Base-by-base conservation (phyloP, 2,888 invertebrate genomes). In the Trachelus iudaicus region DNA sequence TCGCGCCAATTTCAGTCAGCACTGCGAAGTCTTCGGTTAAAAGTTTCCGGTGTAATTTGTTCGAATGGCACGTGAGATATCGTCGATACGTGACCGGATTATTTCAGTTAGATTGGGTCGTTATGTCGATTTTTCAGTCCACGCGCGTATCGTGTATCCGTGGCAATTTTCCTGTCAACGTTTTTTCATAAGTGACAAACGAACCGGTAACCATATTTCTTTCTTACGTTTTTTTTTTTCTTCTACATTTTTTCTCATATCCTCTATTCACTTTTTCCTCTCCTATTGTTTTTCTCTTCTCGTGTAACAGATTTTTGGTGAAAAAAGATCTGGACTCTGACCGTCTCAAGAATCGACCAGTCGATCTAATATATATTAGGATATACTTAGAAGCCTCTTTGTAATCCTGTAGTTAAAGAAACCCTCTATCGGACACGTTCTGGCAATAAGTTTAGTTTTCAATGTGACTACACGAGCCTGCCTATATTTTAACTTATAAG, bases 341-440 rank as follows among this genome's bases (percentile, higher is more conserved):
- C 82, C 82, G 77, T 84, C 84, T 86, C 83, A 86, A 83, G 82
- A 81, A 82, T 83, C 82, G 85, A 83, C 85, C 81, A 83, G 83
- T 87, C 86, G 86, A 88, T 88, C 84, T 87, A 83, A 84, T 85
- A 71, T 71, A 86, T 23, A 56, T 56, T 56, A 56, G 56, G 23
- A 56, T 9, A 84, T 87, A 87, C 88, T 89, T 88, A 87, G 89
- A 90, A 88, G 89, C 89, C 89, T 86, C 82, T 79, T 85, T 76
- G 84, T 88, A 87, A 90, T 88, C 89, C 86, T 83, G 80, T 86
- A 86, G 86, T 85, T 85, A 85, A 89, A 84, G 88, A 89, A 88
- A 89, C 89, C 88, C 83, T 84, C 85, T 83, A 79, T 82, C 82
- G 81, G 76, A 79, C 76, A 56, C 56, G 56, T 56, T 23, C 56